Percentiles rank a stretch among this genome's conserved stretches.
Conservation (phyloP, 2,888 invertebrate genomes). For the Stratiomys singularior region DNA sequence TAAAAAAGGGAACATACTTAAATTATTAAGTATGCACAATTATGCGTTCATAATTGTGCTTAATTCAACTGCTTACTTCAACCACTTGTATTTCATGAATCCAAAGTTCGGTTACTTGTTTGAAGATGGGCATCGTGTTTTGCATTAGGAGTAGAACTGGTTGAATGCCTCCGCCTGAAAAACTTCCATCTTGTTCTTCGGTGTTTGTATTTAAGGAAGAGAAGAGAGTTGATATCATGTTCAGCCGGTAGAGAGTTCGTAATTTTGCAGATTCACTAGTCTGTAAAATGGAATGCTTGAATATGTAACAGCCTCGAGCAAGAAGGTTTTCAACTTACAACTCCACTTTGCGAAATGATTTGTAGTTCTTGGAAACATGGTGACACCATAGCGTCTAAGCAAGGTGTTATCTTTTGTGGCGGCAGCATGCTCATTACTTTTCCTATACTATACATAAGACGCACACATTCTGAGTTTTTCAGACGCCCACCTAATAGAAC, state of each 20-base stretch:
- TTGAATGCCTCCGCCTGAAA: slow-evolving; percentile 64
- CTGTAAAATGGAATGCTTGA: slow-evolving; percentile 58
- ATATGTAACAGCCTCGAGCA: not conserved
- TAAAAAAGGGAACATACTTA: slow-evolving; percentile 61
- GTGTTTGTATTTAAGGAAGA: slow-evolving; percentile 70
- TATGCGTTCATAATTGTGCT: too few relatives aligned
- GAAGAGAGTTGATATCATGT: slow-evolving; percentile 76
- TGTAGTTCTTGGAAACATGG: slow-evolving; percentile 74
- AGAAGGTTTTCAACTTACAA: slow-evolving; percentile 61
- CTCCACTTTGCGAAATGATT: slow-evolving; percentile 66
- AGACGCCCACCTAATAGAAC: slow-evolving; percentile 69
- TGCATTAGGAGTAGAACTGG: slow-evolving; percentile 71
- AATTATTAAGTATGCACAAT: too few relatives aligned
- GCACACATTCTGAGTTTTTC: slow-evolving; percentile 74
- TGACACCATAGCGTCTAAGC: slow-evolving; percentile 76
- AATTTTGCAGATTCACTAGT: slow-evolving; percentile 67
- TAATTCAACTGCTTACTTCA: slow-evolving; percentile 66
- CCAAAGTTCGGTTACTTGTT: slow-evolving; percentile 72
- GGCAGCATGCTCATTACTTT: slow-evolving; percentile 76
- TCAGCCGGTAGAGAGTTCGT: slow-evolving; percentile 71
- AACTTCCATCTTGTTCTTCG: slow-evolving; percentile 61
- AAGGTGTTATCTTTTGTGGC: slow-evolving; percentile 72
- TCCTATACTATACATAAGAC: slow-evolving; percentile 82
- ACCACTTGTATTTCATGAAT: slow-evolving; percentile 72
- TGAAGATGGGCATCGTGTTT: slow-evolving; percentile 72